Conservation (phyloP, 2,113 vertebrate species). For the Clarias batrachus region DNA sequence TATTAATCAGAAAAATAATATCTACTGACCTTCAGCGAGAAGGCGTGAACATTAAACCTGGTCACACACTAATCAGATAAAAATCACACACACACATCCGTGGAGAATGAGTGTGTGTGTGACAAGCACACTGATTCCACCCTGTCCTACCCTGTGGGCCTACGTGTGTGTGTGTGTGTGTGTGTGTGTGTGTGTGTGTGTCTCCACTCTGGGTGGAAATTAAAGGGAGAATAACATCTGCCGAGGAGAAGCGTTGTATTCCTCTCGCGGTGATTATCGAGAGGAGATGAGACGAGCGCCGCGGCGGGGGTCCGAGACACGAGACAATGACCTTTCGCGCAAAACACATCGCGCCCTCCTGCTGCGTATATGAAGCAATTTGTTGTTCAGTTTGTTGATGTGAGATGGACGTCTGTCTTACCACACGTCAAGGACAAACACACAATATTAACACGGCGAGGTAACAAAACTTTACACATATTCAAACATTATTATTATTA, state of each 20-base stretch:
- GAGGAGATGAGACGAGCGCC: slow-evolving; percentile 34
- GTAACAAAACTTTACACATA: background rate
- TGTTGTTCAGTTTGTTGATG: slow-evolving; percentile 27
- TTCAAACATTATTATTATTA: background rate
- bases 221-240: slow-evolving; percentile 47
- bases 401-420: background rate
- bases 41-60: slow-evolving; percentile 29
- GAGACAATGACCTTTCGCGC: background rate
- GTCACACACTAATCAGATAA: slow-evolving; percentile 50
- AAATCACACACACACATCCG: slow-evolving; percentile 35
- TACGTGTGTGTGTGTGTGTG: background rate
- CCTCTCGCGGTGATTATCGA: slow-evolving; percentile 39
- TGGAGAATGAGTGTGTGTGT: slow-evolving; percentile 41
- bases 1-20: background rate
- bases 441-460: slow-evolving; percentile 2
- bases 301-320: slow-evolving; percentile 19
- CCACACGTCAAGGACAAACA: slow-evolving; percentile 15
- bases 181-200: slow-evolving; percentile 10
- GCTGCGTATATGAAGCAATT: slow-evolving; percentile 44
- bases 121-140: slow-evolving; percentile 46
- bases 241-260: slow-evolving; percentile 35
- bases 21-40: slow-evolving; percentile 43
- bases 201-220: slow-evolving; percentile 51
- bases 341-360: slow-evolving; percentile 43
- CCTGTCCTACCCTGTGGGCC: slow-evolving; percentile 5